Evolutionary conservation across 2,113 vertebrate genomes (phyloP).

Genomic region (Crotalus viridis): DNA sequence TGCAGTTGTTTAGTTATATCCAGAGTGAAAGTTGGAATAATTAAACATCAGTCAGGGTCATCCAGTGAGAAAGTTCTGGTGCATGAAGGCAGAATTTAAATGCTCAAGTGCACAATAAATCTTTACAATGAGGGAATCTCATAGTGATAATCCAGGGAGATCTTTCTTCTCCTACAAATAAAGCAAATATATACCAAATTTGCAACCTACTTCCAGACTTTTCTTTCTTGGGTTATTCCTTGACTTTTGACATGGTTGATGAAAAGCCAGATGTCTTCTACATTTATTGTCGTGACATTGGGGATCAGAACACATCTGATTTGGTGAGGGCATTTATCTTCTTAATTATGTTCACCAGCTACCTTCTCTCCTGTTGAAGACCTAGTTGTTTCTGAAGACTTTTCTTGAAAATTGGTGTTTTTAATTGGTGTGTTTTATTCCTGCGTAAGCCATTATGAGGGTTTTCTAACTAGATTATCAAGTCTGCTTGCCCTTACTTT

Average conservation of each 20-base stretch:
- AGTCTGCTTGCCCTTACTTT: neutral
- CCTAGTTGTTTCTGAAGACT: too few relatives aligned
- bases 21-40: neutral
- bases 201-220: neutral
- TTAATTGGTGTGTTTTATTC: neutral
- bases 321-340: too few relatives aligned
- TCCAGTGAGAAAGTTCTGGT: neutral
- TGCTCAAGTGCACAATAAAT: neutral
- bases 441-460: neutral
- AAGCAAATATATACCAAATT: neutral
- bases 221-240: neutral
- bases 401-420: neutral
- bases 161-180: neutral
- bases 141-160: neutral
- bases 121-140: neutral
- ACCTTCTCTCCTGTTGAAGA: too few relatives aligned
- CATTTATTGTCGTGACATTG: too few relatives aligned
- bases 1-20: neutral
- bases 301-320: too few relatives aligned
- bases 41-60: neutral
- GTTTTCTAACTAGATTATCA: neutral
- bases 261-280: too few relatives aligned
- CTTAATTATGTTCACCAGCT: too few relatives aligned
- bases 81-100: neutral
- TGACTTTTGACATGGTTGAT: too few relatives aligned